Conservation (phyloP, 2,888 invertebrate species). For the Crematogaster levior region DNA sequence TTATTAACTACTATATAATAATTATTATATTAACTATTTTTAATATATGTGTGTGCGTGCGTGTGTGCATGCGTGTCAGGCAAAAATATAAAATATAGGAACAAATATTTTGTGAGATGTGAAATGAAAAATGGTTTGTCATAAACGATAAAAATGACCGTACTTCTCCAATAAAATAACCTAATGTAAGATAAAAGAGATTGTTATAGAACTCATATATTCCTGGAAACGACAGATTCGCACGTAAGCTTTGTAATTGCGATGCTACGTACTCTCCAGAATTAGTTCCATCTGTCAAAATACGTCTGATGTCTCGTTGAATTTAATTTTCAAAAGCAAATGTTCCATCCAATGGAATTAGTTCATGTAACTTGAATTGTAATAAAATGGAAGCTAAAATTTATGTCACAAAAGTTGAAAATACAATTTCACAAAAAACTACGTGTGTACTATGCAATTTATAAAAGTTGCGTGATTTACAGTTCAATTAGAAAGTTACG, state of each 20-base stretch:
- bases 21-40: no score
- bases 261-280: constrained; percentile 28
- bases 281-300: constrained; percentile 40
- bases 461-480: constrained; percentile 15
- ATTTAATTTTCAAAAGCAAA: constrained; percentile 30
- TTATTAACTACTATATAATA: no score
- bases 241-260: constrained; percentile 37
- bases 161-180: constrained; percentile 7
- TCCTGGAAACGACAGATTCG: constrained; percentile 9
- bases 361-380: constrained; percentile 5
- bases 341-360: constrained; percentile 23
- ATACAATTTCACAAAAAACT: constrained; percentile 1
- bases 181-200: constrained; percentile 16
- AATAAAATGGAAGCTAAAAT: neutral
- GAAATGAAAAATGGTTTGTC: constrained; percentile 3
- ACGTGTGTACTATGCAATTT: neutral
- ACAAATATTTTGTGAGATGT: neutral
- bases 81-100: neutral
- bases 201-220: constrained; percentile 15
- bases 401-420: constrained; percentile 11
- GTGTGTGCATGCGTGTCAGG: no score
- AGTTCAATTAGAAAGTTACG: constrained; percentile 5
- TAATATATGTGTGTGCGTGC: no score
- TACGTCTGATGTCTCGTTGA: constrained; percentile 16
- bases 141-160: neutral